Base-by-base conservation (phyloP, 2,797 vertebrate species). In the Bucorvus abyssinicus region DNA sequence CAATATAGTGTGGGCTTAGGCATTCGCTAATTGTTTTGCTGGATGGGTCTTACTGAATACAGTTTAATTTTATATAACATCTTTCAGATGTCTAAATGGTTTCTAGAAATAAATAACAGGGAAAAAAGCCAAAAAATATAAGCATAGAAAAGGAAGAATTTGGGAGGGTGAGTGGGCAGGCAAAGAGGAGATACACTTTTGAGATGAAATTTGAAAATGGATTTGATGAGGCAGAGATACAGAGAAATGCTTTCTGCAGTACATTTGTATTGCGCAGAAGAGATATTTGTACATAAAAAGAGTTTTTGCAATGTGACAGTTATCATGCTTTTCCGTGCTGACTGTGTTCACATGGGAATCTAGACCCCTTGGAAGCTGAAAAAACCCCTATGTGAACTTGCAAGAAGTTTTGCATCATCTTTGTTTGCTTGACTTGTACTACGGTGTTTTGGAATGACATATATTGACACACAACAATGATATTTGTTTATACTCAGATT, bases 181-280 rank as follows among this genome's bases (percentile, higher is more conserved):
- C 17, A 91, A 79, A 69, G 44, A 78, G 36, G 59, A 90, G 47
- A 78, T 29, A 55, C 6, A 50, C 75, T 94, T 93, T 90, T 90
- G 63, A 63, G 27, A 34, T 56, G 16, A 94, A 92, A 90, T 79
- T 70, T 86, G 40, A 94, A 94, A 94, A 93, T 22, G 34, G 23
- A 84, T 11, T 84, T 53, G 70, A 79, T 91, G 67, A 84, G 74
- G 38, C 44, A 84, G 47, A 90, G 52, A 78, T 64, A 73, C 7
- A 89, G 59, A 69, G 30, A 91, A 92, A 86, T 70, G 21, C 6
- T 84, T 91, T 89, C 75, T 87, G n/a, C 22, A 42, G 40, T 60
- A 7, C 63, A 73, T 82, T 96, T 75, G 17, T 52, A 67, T 56
- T 84, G 49, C 5, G 32, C 12, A 64, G 63, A 84, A 79, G 38